A percentile compares a stretch with the other conserved stretches of the same genome.
phyloP scores from a whole-genome alignment of 1,140 invertebrate genomes.

The Centruroides vittatus region DNA sequence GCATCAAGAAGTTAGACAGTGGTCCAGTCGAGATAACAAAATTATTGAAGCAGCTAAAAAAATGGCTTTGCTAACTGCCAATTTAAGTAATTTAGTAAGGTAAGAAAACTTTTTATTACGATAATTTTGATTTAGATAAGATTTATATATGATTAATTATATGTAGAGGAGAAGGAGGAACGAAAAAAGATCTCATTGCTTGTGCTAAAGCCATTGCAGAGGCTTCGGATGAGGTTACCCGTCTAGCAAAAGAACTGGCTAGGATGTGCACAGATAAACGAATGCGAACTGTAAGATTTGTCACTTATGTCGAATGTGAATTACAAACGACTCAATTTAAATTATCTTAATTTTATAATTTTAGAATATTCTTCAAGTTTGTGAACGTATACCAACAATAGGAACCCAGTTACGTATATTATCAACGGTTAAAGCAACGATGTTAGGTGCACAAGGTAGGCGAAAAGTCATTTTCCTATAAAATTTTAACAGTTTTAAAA shows the following conservation, averaged over 20 bases:
- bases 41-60: constrained; percentile 96
- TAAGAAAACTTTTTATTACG: constrained; percentile 14
- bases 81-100: constrained; percentile 83
- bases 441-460: constrained; percentile 96
- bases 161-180: constrained; percentile 68
- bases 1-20: constrained; percentile 93
- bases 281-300: constrained; percentile 69
- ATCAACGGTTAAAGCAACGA: constrained; percentile 98
- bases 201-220: constrained; percentile 97
- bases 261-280: constrained; percentile 96
- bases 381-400: constrained; percentile 98
- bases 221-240: constrained; percentile 92
- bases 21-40: constrained; percentile 98
- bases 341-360: constrained; percentile 1
- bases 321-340: not conserved
- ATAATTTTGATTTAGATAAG: not conserved
- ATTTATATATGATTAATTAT: not conserved
- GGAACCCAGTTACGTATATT: constrained; percentile 97
- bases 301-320: not conserved
- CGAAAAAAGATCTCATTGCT: constrained; percentile 95
- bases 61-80: constrained; percentile 96
- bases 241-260: constrained; percentile 91
- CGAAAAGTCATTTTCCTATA: not conserved
- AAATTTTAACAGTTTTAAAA: too few species aligned
- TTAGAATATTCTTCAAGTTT: constrained; percentile 93